Conservation (phyloP, 2,113 vertebrate genomes). For the Cochlearius cochlearius region DNA sequence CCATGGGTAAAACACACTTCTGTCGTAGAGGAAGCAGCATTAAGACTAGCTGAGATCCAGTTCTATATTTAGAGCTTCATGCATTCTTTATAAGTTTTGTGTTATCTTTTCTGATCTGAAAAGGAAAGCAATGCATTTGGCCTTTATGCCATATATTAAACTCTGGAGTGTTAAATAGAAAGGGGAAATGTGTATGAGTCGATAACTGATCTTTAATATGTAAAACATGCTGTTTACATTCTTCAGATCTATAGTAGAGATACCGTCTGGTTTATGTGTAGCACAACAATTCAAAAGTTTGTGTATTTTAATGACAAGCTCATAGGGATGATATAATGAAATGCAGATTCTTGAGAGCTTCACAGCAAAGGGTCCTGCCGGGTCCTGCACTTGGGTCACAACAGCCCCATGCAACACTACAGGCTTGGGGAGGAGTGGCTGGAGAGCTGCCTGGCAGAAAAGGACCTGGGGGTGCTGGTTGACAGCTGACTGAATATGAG, state of each 20-base stretch:
- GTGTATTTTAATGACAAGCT: background rate
- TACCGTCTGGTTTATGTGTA: background rate
- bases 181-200: background rate
- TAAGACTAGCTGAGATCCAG: background rate
- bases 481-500: no score
- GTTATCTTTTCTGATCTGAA: slow-evolving; percentile 31
- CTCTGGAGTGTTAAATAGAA: slow-evolving; percentile 26
- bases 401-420: no score
- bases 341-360: background rate
- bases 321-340: background rate
- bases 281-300: background rate
- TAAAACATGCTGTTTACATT: background rate
- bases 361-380: background rate
- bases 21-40: background rate
- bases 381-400: no score
- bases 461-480: no score
- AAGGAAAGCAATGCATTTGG: slow-evolving; percentile 14
- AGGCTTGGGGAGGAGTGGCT: no score
- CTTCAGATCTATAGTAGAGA: background rate
- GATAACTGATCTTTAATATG: slow-evolving; percentile 42
- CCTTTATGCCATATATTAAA: slow-evolving; percentile 36
- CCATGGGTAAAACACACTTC: background rate
- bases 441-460: no score
- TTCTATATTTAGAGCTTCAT: slow-evolving; percentile 36
- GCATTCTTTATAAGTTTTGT: slow-evolving; percentile 38